A percentile compares a stretch with the other conserved stretches of the same genome.
These are phyloP conservation scores for Phrynocephalus guinanensis DNA, from an alignment of 2,797 vertebrate genomes.

Conservation along the genomic window DNA sequence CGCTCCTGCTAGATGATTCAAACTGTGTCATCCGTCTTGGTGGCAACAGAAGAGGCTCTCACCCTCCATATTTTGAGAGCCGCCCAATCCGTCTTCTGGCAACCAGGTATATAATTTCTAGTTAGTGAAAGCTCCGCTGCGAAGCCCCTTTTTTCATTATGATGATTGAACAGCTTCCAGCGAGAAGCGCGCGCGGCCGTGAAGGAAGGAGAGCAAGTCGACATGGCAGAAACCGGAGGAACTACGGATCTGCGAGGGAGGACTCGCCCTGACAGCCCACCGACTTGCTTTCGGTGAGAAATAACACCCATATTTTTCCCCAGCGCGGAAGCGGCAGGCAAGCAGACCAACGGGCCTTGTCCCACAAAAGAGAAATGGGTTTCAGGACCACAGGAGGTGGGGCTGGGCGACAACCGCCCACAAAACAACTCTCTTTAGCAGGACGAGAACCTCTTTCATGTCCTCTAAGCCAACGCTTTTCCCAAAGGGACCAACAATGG, in stretches of 20 bases:
- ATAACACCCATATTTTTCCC: conserved; percentile 67
- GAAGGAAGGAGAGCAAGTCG: background rate
- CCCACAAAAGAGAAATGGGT: conserved; percentile 13
- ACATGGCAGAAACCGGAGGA: background rate
- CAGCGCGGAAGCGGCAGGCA: conserved; percentile 58
- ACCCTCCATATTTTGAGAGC: conserved; percentile 24
- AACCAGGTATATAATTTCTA: conserved; percentile 74
- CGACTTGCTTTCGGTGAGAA: conserved; percentile 53
- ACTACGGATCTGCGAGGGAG: conserved; percentile 53
- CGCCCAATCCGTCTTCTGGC: conserved; percentile 63
- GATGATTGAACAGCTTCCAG: conserved; percentile 62
- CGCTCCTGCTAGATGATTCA: conserved; percentile 57
- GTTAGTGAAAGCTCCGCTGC: conserved; percentile 62
- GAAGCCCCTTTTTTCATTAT: conserved; percentile 64
- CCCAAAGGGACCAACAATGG: too few relatives aligned
- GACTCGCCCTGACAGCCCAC: conserved; percentile 40
- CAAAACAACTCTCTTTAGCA: conserved; percentile 49
- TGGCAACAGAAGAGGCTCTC: conserved; percentile 8
- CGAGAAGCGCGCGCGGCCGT: conserved; percentile 1
- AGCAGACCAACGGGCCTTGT: conserved; percentile 32
- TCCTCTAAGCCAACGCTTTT: background rate
- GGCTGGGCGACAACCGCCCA: background rate
- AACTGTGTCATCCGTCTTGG: conserved; percentile 66
- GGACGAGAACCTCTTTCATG: conserved; percentile 35
- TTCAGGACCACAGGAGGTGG: background rate